Evolutionary conservation across 2,797 vertebrate species (phyloP).

Genomic region (Cephalopachus bancanus): DNA sequence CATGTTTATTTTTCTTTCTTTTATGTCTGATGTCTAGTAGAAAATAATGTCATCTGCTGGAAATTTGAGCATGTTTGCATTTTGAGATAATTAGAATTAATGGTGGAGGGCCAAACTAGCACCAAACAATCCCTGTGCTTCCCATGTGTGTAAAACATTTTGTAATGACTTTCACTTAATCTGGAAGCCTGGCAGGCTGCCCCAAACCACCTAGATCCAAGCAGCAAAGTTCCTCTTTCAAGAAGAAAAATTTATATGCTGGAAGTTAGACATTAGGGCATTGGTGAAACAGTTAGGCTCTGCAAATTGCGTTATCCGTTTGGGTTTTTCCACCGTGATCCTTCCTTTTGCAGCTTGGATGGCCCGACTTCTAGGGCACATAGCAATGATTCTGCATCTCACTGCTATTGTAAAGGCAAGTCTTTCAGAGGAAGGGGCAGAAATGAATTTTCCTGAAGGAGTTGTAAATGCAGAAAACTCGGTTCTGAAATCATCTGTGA

Average conservation of each 20-base stretch:
- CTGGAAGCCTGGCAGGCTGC: constrained; percentile 87
- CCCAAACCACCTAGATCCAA: constrained; percentile 85
- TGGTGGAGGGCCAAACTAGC: constrained; percentile 88
- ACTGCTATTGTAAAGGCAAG: not conserved
- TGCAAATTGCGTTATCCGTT: constrained; percentile 51
- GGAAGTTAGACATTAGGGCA: constrained; percentile 61
- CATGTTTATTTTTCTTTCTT: constrained; percentile 91
- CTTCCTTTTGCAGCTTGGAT: constrained; percentile 18
- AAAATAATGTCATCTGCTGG: constrained; percentile 90
- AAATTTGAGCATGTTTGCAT: constrained; percentile 89
- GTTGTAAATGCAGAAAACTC: not conserved
- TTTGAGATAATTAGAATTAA: constrained; percentile 92
- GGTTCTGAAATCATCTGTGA: constrained; percentile 35
- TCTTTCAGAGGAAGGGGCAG: not conserved
- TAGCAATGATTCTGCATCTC: not conserved
- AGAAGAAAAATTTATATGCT: constrained; percentile 70
- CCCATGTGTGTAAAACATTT: constrained; percentile 89
- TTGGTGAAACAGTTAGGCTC: constrained; percentile 10
- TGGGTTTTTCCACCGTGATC: constrained; percentile 33
- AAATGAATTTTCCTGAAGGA: constrained; percentile 61
- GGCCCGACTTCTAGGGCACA: not conserved
- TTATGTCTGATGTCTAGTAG: constrained; percentile 90
- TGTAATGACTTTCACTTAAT: constrained; percentile 89
- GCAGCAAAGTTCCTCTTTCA: constrained; percentile 81
- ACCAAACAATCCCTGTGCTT: constrained; percentile 85